Evolutionary conservation across 2,888 invertebrate genomes (phyloP), one percentile per base, ranked within the genome.

Genomic region (Pollenia griseotomentosa): DNA sequence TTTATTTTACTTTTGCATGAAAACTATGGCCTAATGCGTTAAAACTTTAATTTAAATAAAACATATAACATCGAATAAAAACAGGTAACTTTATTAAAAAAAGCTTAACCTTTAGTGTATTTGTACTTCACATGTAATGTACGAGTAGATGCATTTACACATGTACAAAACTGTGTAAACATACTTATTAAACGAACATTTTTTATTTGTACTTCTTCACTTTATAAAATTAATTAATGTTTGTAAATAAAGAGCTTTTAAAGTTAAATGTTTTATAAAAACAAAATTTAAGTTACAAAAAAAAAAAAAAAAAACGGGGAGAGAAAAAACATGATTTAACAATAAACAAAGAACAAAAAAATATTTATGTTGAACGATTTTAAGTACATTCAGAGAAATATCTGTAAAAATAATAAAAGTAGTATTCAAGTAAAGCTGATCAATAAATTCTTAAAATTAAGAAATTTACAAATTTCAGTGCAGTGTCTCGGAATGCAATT

Each of bases 181-280:
- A 80, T 46, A 55, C 71, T 80, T 46, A 73, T 80, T 73, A 73
- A 80, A 57, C n/a, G 6, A 23, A 73, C 53, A 51, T 57, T 61
- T 53, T 70, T 33, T 33, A 33, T 55, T 44, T 10, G 0, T 55
- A 33, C 7, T 53, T 68, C 7, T 59, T 33, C 57, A 40, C 48
- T 40, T 53, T 71, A 57, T 65, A 83, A 71, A 16, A 78, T 78
- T 78, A 71, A 73, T 78, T 78, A 66, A 83, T 68, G 78, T 68
- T 73, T 55, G 48, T 65, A 79, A 66, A 42, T 71, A 71, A 83
- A 71, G 71, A 44, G 40, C 61, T 70, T 70, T 73, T 65, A 44
- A 40, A 51, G 19, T 73, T 14, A 42, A 57, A 79, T 68, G 16
- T 33, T 4, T 51, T 40, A 70, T 70, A 55, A 63, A 78, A 78